Base-by-base conservation (phyloP, 1,140 invertebrate genomes). In the Pygmarrhopalites habei region DNA sequence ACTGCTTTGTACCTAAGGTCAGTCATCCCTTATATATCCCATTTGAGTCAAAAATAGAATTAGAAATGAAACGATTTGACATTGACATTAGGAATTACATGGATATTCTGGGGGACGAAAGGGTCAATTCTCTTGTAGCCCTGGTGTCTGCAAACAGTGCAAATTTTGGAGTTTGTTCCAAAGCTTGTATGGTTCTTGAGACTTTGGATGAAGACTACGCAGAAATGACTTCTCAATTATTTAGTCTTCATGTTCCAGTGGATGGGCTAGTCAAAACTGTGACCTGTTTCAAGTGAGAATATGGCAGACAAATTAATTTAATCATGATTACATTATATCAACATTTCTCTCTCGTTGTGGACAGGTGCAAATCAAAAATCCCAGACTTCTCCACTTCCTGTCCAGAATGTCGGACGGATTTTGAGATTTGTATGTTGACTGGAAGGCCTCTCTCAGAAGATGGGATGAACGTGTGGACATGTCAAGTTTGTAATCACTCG, bases 111-210 rank as follows among this genome's bases (percentile, higher is more conserved):
- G 80, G 86, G 43, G 75, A 81, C 2, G 82, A 86, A 72, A 84
- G 89, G 57, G 82, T 93, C 15, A 92, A 90, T 73, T 85, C 80
- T 58, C 71, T 89, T 0, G 71, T 88, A 72, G 89, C 89, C 0
- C 72, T 95, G 32, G 79, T 87, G 4, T 85, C 87, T 35, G 86
- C 82, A 72, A 82, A 85, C 2, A 85, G 85, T 72, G 79, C 79
- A 71, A 83, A 87, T 1, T 95, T 90, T 76, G 84, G 84, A 2
- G 86, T 89, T 2, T 95, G 92, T 75, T 97, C 94, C 0, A 89
- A 91, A 75, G 95, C 95, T 0, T 95, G 98, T 71, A 93, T 95
- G 66, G 92, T 92, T 77, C 77, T 99, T 12, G 94, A 97, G 77
- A 75, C 79, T 12, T 81, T 87, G 10, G 77, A 79, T 57, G 79